Evolutionary conservation across 2,113 vertebrate genomes (phyloP).

Genomic region (Hassar affinis): DNA sequence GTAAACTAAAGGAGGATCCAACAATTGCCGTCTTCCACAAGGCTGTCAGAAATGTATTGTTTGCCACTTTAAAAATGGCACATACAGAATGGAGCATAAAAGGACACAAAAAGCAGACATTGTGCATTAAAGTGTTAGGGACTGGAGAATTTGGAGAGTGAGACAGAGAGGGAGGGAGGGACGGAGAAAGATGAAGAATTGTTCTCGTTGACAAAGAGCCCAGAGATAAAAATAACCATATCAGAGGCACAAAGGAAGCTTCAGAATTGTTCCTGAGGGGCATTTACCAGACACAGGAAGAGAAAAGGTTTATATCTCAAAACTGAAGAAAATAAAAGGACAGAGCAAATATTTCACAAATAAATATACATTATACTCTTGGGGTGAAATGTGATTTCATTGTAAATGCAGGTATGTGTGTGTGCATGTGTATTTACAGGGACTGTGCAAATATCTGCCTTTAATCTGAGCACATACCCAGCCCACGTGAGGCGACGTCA

Average conservation of each 20-base stretch:
- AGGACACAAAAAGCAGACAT: not conserved
- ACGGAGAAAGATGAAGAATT: constrained; percentile 66
- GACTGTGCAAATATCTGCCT: not conserved
- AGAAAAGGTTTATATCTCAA: constrained; percentile 6
- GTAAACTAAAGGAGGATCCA: constrained; percentile 21
- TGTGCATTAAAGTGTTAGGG: not conserved
- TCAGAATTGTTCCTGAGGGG: constrained; percentile 15
- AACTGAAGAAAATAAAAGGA: not conserved
- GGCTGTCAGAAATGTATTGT: constrained; percentile 16
- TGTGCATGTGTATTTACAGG: not conserved
- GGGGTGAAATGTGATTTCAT: not conserved
- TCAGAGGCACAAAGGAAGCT: constrained; percentile 12
- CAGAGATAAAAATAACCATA: constrained; percentile 31
- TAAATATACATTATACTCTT: not conserved
- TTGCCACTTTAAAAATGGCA: constrained; percentile 13
- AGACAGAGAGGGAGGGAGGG: not conserved
- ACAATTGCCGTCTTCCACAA: constrained; percentile 17
- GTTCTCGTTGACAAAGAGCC: constrained; percentile 71
- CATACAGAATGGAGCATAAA: constrained; percentile 16
- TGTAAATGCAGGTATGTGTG: not conserved
- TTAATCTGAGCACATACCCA: constrained; percentile 87
- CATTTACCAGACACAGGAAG: not conserved
- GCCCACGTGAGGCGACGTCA: constrained; percentile 96
- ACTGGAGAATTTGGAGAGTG: not conserved
- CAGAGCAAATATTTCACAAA: constrained; percentile 11